Evolutionary conservation across 2,888 invertebrate species (phyloP).

Genomic region (Drosophila acutilabella): DNA sequence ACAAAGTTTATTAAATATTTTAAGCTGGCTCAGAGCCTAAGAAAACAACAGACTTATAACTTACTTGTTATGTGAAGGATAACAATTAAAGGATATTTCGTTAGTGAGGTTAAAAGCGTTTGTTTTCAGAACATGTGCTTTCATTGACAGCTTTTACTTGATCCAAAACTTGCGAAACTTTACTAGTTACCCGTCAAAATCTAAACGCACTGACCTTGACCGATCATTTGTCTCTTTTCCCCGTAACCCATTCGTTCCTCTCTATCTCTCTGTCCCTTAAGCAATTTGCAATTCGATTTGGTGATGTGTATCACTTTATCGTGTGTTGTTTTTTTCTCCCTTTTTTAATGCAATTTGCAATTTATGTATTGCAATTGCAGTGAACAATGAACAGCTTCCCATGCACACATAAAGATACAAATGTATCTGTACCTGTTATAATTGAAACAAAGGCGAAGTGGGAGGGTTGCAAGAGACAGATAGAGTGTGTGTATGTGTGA

Average conservation of each 20-base stretch:
- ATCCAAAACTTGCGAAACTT: not conserved
- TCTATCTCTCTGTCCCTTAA: not conserved
- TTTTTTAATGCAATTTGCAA: slow-evolving; percentile 52
- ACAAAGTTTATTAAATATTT: too few species aligned
- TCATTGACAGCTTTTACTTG: not conserved
- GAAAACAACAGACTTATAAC: too few species aligned
- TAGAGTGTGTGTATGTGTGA: not conserved
- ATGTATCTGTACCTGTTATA: slow-evolving; percentile 1
- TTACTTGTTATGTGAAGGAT: too few species aligned
- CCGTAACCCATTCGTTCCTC: not conserved
- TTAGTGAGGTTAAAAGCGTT: too few species aligned
- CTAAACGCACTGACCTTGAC: not conserved
- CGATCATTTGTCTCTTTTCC: slow-evolving; percentile 1
- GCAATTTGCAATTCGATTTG: slow-evolving; percentile 68
- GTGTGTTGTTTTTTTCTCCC: slow-evolving; percentile 9
- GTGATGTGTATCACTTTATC: slow-evolving; percentile 48
- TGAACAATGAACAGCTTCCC: slow-evolving; percentile 59
- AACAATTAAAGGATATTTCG: too few species aligned
- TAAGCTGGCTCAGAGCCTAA: too few species aligned
- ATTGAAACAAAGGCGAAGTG: slow-evolving; percentile 2
- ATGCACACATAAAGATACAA: slow-evolving; percentile 12
- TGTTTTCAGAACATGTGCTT: not conserved
- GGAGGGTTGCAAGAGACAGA: not conserved
- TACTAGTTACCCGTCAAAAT: not conserved
- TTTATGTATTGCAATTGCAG: slow-evolving; percentile 51